Percentiles rank a stretch among this genome's conserved stretches.
phyloP scores from a whole-genome alignment of 2,888 invertebrate species.

The Brenthis hecate region DNA sequence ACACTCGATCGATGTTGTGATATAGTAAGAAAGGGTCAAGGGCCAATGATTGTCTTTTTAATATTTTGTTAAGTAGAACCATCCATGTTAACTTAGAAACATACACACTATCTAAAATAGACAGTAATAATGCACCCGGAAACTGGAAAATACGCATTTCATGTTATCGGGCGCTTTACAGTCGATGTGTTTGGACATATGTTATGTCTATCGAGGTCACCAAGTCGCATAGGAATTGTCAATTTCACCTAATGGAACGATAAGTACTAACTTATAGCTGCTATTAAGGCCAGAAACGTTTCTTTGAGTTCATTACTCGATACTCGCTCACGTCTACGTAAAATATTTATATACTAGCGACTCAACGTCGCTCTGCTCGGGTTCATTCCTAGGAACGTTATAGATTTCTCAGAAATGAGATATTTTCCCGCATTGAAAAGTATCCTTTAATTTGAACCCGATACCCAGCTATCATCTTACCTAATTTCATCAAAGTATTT shows the following conservation, averaged over 20 bases:
- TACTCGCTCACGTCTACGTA: neutral
- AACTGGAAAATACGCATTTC: conserved; percentile 8
- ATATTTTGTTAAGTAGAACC: too few relatives aligned
- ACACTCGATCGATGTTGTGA: too few relatives aligned
- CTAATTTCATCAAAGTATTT: too few relatives aligned
- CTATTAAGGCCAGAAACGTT: conserved; percentile 1
- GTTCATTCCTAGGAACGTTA: too few relatives aligned
- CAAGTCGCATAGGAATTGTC: conserved; percentile 54
- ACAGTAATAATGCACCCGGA: conserved; percentile 3
- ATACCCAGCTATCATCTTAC: too few relatives aligned
- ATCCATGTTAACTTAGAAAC: too few relatives aligned
- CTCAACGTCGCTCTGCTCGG: too few relatives aligned
- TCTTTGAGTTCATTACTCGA: neutral
- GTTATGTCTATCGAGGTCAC: conserved; percentile 39
- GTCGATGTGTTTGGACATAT: conserved; percentile 19
- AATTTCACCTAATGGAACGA: conserved; percentile 58
- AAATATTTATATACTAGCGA: neutral
- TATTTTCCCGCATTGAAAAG: too few relatives aligned
- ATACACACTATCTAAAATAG: neutral
- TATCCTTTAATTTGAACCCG: too few relatives aligned
- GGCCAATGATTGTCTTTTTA: too few relatives aligned
- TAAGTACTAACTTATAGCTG: conserved; percentile 42
- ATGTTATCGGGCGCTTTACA: conserved; percentile 12
- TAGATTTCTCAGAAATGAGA: too few relatives aligned
- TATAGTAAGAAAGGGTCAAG: too few relatives aligned